Evolutionary conservation across 2,113 vertebrate genomes (phyloP).

Genomic region (Pedionomus torquatus): DNA sequence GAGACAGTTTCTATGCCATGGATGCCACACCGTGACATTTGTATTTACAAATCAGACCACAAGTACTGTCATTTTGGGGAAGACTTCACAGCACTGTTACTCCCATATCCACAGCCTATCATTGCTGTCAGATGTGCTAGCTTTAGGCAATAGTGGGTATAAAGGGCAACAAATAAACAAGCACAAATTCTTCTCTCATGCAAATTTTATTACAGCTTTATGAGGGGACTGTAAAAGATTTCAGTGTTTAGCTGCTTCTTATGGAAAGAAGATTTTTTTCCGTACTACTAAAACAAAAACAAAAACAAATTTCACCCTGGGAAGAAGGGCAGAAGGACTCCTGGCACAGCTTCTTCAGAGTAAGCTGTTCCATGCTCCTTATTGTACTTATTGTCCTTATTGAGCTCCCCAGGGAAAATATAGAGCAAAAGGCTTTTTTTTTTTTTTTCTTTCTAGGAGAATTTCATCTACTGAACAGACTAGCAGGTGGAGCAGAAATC

Average conservation of each 20-base stretch:
- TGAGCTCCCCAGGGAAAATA: not conserved
- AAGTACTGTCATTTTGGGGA: not conserved
- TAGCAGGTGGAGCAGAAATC: not conserved
- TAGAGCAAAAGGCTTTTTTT: not conserved
- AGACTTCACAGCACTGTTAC: slow-evolving; percentile 8
- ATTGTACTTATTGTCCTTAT: too few species aligned
- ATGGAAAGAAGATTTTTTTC: slow-evolving; percentile 26
- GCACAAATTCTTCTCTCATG: slow-evolving; percentile 24
- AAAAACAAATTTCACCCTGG: not conserved
- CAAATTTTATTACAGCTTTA: slow-evolving; percentile 31
- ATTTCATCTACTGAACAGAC: not conserved
- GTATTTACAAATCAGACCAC: not conserved
- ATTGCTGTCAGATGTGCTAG: slow-evolving; percentile 28
- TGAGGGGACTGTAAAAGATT: not conserved
- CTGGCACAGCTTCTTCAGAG: not conserved
- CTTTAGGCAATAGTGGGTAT: not conserved
- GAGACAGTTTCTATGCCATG: not conserved
- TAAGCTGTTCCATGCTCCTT: not conserved
- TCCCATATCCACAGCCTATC: slow-evolving; percentile 3
- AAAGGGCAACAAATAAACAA: slow-evolving; percentile 44
- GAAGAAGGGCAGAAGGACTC: slow-evolving; percentile 2
- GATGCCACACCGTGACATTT: not conserved
- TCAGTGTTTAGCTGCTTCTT: slow-evolving; percentile 12
- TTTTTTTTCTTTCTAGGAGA: not conserved
- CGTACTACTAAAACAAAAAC: slow-evolving; percentile 11